Base-by-base conservation (phyloP, 2,888 invertebrate species). In the Monoplex corrugatus region DNA sequence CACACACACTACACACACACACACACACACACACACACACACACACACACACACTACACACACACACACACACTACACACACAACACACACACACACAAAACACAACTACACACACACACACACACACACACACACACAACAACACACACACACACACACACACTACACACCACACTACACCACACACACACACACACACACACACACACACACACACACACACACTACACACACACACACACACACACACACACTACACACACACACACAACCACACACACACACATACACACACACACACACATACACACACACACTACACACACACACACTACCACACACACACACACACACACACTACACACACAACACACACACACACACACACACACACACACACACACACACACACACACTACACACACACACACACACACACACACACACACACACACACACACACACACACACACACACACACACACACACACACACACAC, bases 341-440 rank as follows among this genome's bases (percentile, higher is more conserved):
- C 72, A 35, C 38, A 10, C 72, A 3, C 72, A 32, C 2, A 72
- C 72, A n/a, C n/a, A n/a, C n/a, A n/a, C n/a, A n/a, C n/a, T n/a
- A 72, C 72, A 72, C 72, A 72, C 72, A 35, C 35, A 32, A 72
- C 72, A 8, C 72, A 72, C 72, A 8, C 72, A 72, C 72, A 10
- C 72, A 72, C 72, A 72, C 72, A 72, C 72, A 72, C 72, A 72
- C 72, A 72, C 72, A 28, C 16, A 16, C 19, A 57, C 57, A 57
- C 57, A n/a, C n/a, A 28, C 57, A 57, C 16, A 57, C 57, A 2
- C 28, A 23, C 2, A 57, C 57, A 2, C 5, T 57, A 28, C 28
- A 78, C 78, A 43, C 78, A 78, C 75, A 78, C 40, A 78, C 75
- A 78, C 75, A 38, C 75, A 78, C 38, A 78, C 75, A 78, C 75